A percentile compares a stretch with the other conserved stretches of the same genome.
These are phyloP conservation scores for Channallabes apus DNA, from an alignment of 2,797 vertebrate genomes.

Conservation along the genomic window DNA sequence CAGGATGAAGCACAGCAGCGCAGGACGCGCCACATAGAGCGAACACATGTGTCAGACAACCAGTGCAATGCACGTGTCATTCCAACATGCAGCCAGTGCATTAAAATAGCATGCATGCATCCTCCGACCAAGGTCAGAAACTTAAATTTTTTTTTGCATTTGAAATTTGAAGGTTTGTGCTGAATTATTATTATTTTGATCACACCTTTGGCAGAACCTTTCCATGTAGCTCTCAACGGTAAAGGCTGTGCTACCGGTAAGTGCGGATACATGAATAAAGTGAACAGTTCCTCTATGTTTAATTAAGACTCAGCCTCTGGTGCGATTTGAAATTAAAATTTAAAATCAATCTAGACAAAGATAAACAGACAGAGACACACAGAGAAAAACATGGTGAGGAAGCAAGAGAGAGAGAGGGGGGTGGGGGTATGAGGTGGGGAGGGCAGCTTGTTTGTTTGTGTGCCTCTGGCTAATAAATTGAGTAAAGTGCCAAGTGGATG, in stretches of 20 bases:
- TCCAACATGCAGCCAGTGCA: constrained; percentile 48
- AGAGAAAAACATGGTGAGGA: not conserved
- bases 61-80: constrained; percentile 58
- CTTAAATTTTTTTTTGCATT: not conserved
- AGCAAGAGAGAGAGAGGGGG: not conserved
- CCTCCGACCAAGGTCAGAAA: not conserved
- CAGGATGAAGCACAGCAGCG: constrained; percentile 33
- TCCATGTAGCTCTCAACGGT: not conserved
- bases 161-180: not conserved
- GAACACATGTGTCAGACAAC: constrained; percentile 62
- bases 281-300: not conserved
- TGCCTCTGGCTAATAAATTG: constrained; percentile 56
- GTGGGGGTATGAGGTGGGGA: constrained; percentile 10
- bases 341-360: not conserved
- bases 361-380: constrained; percentile 3
- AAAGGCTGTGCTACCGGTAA: not conserved
- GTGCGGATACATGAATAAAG: not conserved
- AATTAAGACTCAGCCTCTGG: constrained; percentile 27
- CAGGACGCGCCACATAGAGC: constrained; percentile 63
- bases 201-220: not conserved
- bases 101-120: not conserved
- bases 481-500: constrained; percentile 59
- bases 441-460: constrained; percentile 47
- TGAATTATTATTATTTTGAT: not conserved
- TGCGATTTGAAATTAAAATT: constrained; percentile 36